Base-by-base conservation (phyloP, 2,113 vertebrate species). In the Pomatostomus ruficeps region DNA sequence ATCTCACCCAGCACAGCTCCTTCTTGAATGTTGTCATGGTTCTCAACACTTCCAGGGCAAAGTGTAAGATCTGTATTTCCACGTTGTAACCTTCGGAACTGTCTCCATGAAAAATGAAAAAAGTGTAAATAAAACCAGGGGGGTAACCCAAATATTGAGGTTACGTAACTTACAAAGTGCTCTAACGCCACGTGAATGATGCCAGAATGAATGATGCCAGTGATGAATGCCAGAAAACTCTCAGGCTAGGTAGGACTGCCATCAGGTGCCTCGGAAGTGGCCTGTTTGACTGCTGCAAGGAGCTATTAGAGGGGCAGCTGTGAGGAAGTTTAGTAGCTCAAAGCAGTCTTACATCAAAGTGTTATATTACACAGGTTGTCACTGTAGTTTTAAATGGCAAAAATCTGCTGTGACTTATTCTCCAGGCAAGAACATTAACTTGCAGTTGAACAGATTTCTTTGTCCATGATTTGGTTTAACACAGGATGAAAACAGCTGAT, bases 251-350 rank as follows among this genome's bases (percentile, higher is more conserved):
- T 20, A 7, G 63, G 24, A 12, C 45, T 61, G 40, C 52, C 4
- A 0, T 52, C 42, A 33, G 36, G 46, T 68, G 33, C 23, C 57
- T 78, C 52, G 43, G 10, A 59, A 70, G 46, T 58, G 54, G 62
- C 45, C 77, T 75, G 33, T 78, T 68, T 52, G 62, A 35, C 49
- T 92, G 45, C 61, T 87, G 61, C 91, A 85, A 61, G 42, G 54
- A 88, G 66, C 67, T 92, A 5, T 57, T 85, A 31, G 61, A 87
- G 92, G 61, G 54, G 35, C 74, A 88, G 62, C 49, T 72, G 29
- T 57, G 79, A 62, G 78, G 36, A 46, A 76, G 24, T 54, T 75
- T 1, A 79, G 52, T 45, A 35, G 78, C 54, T 62, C 62, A 43
- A 52, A 91, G 49, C 33, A 88, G 38, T 38, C 62, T 72, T 25